Evolutionary conservation across 2,113 vertebrate genomes (phyloP), one percentile per base, ranked within the genome.

Genomic region (Ptilonorhynchus violaceus): DNA sequence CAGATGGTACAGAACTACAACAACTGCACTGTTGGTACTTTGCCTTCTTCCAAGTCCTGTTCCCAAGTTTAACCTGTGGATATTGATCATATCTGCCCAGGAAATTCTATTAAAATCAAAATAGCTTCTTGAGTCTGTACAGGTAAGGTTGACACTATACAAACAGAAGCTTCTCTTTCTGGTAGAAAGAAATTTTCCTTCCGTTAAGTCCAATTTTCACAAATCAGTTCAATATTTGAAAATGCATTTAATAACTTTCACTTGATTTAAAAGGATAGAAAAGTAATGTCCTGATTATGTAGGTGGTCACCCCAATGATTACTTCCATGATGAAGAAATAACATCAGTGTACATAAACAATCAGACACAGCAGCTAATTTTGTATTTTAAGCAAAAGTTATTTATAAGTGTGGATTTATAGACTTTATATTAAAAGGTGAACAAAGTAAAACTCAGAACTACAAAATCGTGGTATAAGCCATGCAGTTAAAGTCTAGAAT

Each of bases 301-400:
- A 64, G 2, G 3, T 62, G 63, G 11, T 47, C 42, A 58, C 28
- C 25, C 16, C 63, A 77, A 1, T 49, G 44, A 49, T 60, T 42
- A 41, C 15, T 83, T 79, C 74, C n/a, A 41, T 6, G 44, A 25
- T 37, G 52, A 92, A 68, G 30, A 46, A 83, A 56, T 44, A 73
- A n/a, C 9, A 17, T 33, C 31, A 46, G 19, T 9, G 13, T 31
- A 12, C 16, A 20, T 6, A 52, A 58, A 46, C 7, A 42, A n/a
- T 28, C 30, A 66, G 37, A 4, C 44, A 56, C 0, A 0, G 25
- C 17, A 67, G 28, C 15, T 39, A 33, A 35, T n/a, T 75, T 39
- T 58, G 28, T 49, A 31, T 39, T 58, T 9, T 28, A 63, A 76
- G 50, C 4, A 77, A 58, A 88, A 66, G 6, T 10, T 73, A 49